Percentiles rank a stretch among this genome's conserved stretches.
Evolutionary conservation across 64 coral and sea anemone genomes (phyloP).

Genomic region (Porites australiensis): DNA sequence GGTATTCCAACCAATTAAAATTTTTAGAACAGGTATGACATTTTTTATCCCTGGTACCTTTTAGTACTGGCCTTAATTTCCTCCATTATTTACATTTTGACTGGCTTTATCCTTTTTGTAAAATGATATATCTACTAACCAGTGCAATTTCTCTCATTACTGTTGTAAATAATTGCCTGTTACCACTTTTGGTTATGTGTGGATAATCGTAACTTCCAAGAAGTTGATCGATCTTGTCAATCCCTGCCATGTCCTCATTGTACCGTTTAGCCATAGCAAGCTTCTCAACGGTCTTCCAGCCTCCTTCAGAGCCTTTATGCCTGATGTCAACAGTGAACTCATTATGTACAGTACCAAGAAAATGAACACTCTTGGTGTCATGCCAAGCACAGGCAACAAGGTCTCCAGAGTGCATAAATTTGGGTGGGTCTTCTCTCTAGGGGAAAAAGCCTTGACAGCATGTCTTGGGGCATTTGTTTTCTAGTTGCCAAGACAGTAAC

Average conservation of each 20-base stretch:
- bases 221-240: conserved; percentile 68
- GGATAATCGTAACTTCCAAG: conserved; percentile 39
- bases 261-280: conserved; percentile 61
- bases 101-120: too few relatives aligned
- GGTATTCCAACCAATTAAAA: too few relatives aligned
- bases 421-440: conserved; percentile 60
- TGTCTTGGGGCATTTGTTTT: conserved; percentile 54
- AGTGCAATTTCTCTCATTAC: conserved; percentile 37
- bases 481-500: conserved; percentile 52
- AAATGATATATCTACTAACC: conserved; percentile 26
- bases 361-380: conserved; percentile 56
- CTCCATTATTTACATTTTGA: too few relatives aligned
- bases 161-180: conserved; percentile 25
- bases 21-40: too few relatives aligned
- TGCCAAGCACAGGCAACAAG: conserved; percentile 84
- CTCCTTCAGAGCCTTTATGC: not conserved
- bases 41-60: too few relatives aligned
- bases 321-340: conserved; percentile 60
- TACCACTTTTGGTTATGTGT: conserved; percentile 58
- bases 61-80: too few relatives aligned
- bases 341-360: conserved; percentile 69
- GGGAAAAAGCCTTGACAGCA: conserved; percentile 30
- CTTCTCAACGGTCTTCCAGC: conserved; percentile 37
- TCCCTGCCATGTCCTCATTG: conserved; percentile 67
- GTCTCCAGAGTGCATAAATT: conserved; percentile 43